These are phyloP conservation scores for Torymus auratus DNA, from an alignment of 2,888 invertebrate species.

Conservation along the genomic window DNA sequence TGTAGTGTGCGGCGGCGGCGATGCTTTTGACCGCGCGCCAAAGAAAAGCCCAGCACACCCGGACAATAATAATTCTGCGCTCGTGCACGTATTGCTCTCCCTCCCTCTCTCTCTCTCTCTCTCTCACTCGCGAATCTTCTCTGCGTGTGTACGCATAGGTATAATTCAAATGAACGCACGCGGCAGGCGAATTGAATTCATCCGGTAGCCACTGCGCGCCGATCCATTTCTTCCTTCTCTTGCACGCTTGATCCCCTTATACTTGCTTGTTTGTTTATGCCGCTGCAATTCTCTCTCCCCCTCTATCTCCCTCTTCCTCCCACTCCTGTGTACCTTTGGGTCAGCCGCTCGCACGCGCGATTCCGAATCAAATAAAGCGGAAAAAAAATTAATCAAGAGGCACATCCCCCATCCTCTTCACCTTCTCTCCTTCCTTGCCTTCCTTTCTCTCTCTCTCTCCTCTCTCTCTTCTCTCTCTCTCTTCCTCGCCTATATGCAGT, in stretches of 20 bases:
- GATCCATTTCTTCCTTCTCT: constrained; percentile 54
- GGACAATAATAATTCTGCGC: constrained; percentile 65
- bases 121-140: constrained; percentile 61
- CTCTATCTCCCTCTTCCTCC: constrained; percentile 26
- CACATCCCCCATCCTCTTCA: constrained; percentile 35
- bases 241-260: constrained; percentile 30
- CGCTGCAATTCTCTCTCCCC: constrained; percentile 43
- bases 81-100: constrained; percentile 39
- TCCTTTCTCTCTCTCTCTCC: constrained; percentile 18
- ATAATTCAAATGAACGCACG: constrained; percentile 25
- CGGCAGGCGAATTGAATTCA: constrained; percentile 65
- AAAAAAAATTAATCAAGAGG: constrained; percentile 48
- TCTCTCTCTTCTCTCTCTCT: constrained; percentile 39
- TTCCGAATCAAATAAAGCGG: constrained; percentile 21
- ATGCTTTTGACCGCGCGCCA: constrained; percentile 9
- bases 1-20: not conserved
- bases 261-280: constrained; percentile 50
- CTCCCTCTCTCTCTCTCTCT: constrained; percentile 54
- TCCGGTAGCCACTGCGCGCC: constrained; percentile 64
- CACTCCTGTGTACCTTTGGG: not conserved
- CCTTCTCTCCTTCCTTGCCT: constrained; percentile 36
- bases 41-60: constrained; percentile 13
- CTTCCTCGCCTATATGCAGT: constrained; percentile 34
- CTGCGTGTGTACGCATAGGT: constrained; percentile 62
- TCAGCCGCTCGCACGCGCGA: not conserved